Percentiles rank a stretch among this genome's conserved stretches.
phyloP scores from a whole-genome alignment of 2,797 vertebrate genomes.

The Arctocebus calabarensis region DNA sequence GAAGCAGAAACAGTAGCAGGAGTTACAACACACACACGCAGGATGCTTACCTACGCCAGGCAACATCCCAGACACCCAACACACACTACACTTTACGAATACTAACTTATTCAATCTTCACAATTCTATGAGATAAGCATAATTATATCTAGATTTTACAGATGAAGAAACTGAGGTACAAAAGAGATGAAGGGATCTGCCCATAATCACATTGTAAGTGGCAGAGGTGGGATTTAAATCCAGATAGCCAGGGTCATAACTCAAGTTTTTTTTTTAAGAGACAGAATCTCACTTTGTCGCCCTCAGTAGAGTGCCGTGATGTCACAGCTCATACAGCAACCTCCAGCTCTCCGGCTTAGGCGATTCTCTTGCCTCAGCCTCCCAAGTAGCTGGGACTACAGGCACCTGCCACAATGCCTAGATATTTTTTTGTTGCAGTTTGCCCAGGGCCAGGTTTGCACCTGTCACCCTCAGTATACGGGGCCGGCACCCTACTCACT shows the following conservation, averaged over 20 bases:
- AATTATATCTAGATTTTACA: constrained; percentile 32
- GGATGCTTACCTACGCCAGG: neutral
- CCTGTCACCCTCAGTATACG: no score
- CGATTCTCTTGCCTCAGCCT: no score
- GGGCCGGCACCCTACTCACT: no score
- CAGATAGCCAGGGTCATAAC: neutral
- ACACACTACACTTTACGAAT: neutral
- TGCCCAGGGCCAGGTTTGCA: no score
- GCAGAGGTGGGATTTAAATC: constrained; percentile 5
- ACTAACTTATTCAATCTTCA: neutral
- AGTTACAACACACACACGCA: neutral
- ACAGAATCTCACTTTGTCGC: no score
- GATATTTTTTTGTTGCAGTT: no score
- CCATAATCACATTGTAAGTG: neutral
- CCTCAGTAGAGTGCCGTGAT: no score
- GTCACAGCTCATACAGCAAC: no score
- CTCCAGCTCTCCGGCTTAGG: no score
- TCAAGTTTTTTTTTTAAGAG: neutral
- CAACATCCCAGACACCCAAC: neutral
- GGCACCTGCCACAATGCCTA: no score
- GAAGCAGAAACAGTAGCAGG: neutral
- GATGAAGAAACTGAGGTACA: constrained; percentile 51
- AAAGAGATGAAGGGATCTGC: constrained; percentile 1
- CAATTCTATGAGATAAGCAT: neutral
- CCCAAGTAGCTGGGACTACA: no score